Evolutionary conservation across 2,113 vertebrate species (phyloP), one percentile per base, ranked within the genome.

Genomic region (Eptatretus burgeri): DNA sequence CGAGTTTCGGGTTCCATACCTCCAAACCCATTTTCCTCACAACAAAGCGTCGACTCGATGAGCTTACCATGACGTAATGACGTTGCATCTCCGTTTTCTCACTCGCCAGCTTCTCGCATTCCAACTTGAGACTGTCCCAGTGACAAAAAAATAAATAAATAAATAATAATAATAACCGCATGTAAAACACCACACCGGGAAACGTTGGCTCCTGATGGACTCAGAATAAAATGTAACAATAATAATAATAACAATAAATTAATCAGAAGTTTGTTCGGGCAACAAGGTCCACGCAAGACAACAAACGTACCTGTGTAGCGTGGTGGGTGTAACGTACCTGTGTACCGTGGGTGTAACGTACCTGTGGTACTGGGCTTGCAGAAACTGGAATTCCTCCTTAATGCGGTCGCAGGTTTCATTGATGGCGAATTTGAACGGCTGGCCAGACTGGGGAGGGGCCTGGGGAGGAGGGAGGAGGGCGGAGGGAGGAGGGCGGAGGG

Each of bases 31-130:
- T 41, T 41, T 41, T 7, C 27, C 3, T 41, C 27, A 41, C 27
- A 41, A 41, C 27, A 41, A 41, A 41, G 27, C 27, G 27, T 41
- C 27, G 27, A 41, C 27, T 41, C 27, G 7, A 41, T 41, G 27
- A 50, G 70, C 78, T 86, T 81, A 93, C 86, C 86, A 93, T 93
- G 70, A 93, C 84, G 77, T 93, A 91, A 80, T 93, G 86, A 70
- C 86, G 79, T 74, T 93, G 86, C 86, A 93, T 93, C 76, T 93
- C 86, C 1, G 85, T 93, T 78, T 93, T 93, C 77, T 93, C 85
- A 72, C 82, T 86, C 75, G 85, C 84, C 68, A 91, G 79, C 71
- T 93, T 93, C 74, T 93, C 86, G 78, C 86, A 93, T 76, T 93
- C 86, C 76, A 93, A 69, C 71, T 93, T 93, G 75, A 93, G 77